Base-by-base conservation (phyloP, 2,888 invertebrate genomes). In the Plebejus melissa region DNA sequence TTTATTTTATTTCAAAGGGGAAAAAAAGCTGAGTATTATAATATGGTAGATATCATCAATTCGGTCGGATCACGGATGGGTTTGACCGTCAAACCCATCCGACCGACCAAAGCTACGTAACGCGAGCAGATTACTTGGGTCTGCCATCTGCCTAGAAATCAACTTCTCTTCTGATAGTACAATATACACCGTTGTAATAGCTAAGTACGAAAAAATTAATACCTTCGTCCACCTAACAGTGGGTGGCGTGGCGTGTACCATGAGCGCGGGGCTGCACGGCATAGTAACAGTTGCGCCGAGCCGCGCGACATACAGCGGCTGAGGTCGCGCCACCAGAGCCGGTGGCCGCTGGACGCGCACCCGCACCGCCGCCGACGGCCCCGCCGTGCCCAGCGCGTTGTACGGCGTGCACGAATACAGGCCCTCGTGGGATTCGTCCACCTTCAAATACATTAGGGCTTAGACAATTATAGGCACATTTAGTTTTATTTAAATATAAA, bases 341-440 rank as follows among this genome's bases (percentile, higher is more conserved):
- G 98, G 98, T 58, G 98, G 97, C 79, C 97, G 96, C 94, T 96
- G 96, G 79, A 97, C 97, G 83, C 96, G 95, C 83, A 97, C 97
- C 83, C 96, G 96, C 89, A 98, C 98, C 74, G 96, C 95, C 54
- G 96, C 95, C 75, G 98, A 98, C 38, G 97, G 95, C 9, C 98
- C 97, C 81, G 96, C 97, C 46, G 97, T 96, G 74, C 98, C 98
- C 83, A 98, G 94, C 80, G 96, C 95, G 88, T 98, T 98, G 91
- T 96, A 97, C 71, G 99, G 98, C 38, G 98, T 98, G 90, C 98
- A 99, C 78, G 97, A 96, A 90, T 98, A 98, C 83, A 95, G 95
- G 69, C 98, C 99, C 79, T 96, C 96, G 88, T 98, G 98, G 7
- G 95, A 95, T 85, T 97, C 97, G 85, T 97, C 96, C 74, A 98